Conservation (phyloP, 2,888 invertebrate genomes). For the Beris chalybata region DNA sequence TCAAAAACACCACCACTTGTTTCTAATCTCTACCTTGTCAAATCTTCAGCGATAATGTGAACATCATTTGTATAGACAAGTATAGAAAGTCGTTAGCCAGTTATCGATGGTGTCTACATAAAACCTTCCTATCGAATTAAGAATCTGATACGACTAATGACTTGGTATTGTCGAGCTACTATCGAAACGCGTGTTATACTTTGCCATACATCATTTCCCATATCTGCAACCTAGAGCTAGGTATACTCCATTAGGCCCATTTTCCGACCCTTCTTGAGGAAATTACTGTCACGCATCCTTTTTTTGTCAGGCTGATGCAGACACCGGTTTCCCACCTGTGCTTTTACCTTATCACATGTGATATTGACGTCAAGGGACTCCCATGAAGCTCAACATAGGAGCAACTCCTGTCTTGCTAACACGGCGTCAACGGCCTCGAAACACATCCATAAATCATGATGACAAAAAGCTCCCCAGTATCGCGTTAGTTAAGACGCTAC, state of each 20-base stretch:
- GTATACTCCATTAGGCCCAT: neutral
- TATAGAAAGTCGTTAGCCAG: neutral
- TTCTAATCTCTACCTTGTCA: too few species aligned
- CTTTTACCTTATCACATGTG: too few species aligned
- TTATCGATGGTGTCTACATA: neutral
- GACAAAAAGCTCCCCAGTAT: constrained; percentile 20
- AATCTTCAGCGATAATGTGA: too few species aligned
- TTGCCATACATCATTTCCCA: constrained; percentile 11
- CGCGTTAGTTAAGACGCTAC: neutral
- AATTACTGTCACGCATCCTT: constrained; percentile 10
- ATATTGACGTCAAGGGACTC: too few species aligned
- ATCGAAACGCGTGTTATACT: neutral
- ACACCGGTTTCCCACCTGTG: too few species aligned
- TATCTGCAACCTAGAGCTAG: neutral
- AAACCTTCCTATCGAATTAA: constrained; percentile 4
- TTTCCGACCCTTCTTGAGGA: neutral
- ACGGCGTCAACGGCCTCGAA: too few species aligned
- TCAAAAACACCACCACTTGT: too few species aligned
- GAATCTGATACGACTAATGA: constrained; percentile 16
- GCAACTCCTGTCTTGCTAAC: too few species aligned
- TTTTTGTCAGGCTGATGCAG: too few species aligned
- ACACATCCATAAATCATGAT: constrained; percentile 14
- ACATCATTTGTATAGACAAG: too few species aligned
- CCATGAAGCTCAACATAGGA: too few species aligned
- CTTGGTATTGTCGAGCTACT: constrained; percentile 4